Conservation (phyloP, 2,888 invertebrate genomes). For the Sesia apiformis region DNA sequence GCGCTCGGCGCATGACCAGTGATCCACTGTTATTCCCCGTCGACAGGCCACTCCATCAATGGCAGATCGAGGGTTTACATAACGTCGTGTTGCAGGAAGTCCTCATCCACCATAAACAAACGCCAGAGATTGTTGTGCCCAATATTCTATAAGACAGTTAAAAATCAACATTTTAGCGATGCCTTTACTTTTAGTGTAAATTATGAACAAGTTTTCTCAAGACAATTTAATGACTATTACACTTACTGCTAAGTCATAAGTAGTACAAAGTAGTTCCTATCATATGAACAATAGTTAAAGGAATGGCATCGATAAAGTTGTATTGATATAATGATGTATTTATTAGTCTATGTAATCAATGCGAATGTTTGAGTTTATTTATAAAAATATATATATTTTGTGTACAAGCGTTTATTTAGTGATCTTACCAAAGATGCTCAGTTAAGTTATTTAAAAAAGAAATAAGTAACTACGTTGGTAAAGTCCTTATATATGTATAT, state of each 20-base stretch:
- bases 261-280: not conserved
- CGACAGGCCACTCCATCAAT: slow-evolving; percentile 62
- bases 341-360: slow-evolving; percentile 9
- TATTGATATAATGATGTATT: slow-evolving; percentile 3
- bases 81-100: slow-evolving; percentile 70
- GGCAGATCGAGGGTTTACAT: slow-evolving; percentile 39
- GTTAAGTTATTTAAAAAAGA: not conserved
- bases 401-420: not conserved
- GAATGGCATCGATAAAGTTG: not conserved
- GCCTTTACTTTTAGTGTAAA: not conserved
- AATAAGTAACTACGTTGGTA: no score
- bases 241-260: not conserved
- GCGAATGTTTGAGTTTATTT: slow-evolving; percentile 5
- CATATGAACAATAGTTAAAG: not conserved
- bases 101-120: slow-evolving; percentile 66
- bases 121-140: slow-evolving; percentile 38
- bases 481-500: no score
- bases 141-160: slow-evolving; percentile 13
- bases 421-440: not conserved
- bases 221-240: not conserved
- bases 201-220: not conserved
- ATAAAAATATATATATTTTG: slow-evolving; percentile 2
- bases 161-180: not conserved
- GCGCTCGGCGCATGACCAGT: slow-evolving; percentile 55
- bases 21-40: slow-evolving; percentile 73